A percentile compares a stretch with the other conserved stretches of the same genome.
These are phyloP conservation scores for Phodopus roborovskii DNA, from an alignment of 2,113 vertebrate species.

Conservation along the genomic window DNA sequence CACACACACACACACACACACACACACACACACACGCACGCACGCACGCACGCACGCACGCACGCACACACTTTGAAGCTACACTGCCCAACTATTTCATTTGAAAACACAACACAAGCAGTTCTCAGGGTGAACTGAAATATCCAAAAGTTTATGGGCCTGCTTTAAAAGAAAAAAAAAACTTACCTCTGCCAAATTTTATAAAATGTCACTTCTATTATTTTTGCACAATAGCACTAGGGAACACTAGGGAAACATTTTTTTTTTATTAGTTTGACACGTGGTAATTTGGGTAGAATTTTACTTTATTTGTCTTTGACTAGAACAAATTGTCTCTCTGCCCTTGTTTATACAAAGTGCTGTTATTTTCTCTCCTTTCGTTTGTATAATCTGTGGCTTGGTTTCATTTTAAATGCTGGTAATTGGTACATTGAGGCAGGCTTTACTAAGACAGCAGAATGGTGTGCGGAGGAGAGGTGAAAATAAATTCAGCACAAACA, in stretches of 20 bases:
- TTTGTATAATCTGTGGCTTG: constrained; percentile 73
- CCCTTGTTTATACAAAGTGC: constrained; percentile 80
- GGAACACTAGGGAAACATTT: constrained; percentile 80
- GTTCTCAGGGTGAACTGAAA: constrained; percentile 66
- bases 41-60: neutral
- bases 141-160: constrained; percentile 80
- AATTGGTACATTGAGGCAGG: constrained; percentile 70
- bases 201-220: constrained; percentile 83
- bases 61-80: constrained; percentile 69
- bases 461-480: neutral
- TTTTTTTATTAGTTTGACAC: constrained; percentile 84
- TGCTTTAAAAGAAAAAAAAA: constrained; percentile 58
- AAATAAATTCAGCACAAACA: constrained; percentile 57
- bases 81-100: constrained; percentile 81
- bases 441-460: constrained; percentile 71
- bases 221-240: constrained; percentile 83
- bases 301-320: constrained; percentile 83
- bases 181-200: constrained; percentile 77
- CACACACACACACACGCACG: neutral
- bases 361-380: constrained; percentile 75
- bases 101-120: constrained; percentile 80
- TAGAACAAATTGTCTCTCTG: constrained; percentile 78
- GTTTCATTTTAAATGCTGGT: constrained; percentile 71
- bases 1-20: neutral
- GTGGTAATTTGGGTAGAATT: constrained; percentile 82